Evolutionary conservation across 2,888 invertebrate species (phyloP), one percentile per base, ranked within the genome.

Genomic region (Hanleya hanleyi): DNA sequence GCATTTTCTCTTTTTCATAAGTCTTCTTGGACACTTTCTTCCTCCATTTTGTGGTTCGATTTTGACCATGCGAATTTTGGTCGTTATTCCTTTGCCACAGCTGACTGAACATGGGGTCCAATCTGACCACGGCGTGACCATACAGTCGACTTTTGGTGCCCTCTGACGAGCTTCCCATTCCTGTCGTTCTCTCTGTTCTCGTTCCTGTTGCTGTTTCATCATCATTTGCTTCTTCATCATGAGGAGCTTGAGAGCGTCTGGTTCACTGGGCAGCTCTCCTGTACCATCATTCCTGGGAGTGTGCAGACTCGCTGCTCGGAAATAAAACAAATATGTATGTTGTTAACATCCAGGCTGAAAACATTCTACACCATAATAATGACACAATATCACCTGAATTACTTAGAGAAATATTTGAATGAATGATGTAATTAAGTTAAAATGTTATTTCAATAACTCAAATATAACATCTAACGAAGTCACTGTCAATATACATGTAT

Each of bases 61-160:
- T 67, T 86, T 86, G 22, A 90, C 81, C 84, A 85, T 86, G 29
- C 90, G 75, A 0, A 77, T 78, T 75, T 83, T 82, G 41, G 70
- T 77, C 18, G 78, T 77, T 38, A 80, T 68, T 6, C 83, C 83
- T 36, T 75, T 75, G 12, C 86, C 87, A 76, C 89, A 89, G 0
- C 87, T 86, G 37, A 81, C 84, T 0, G 89, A 86, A 73, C 90
- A 90, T 18, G 81, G 72, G 1, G 85, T 80, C 89, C 89, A 89
- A 4, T 81, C 77, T 0, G 86, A 77, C 88, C 88, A 89, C 6
- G 83, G 77, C 5, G 87, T 85, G 0, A 88, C 83, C 82, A 87
- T 82, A 77, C 89, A 89, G 78, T 88, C 81, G 35, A 83, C 78
- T 32, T 57, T 68, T 0, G 80, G 77, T 33, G 79, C 81, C 36